Conservation (phyloP, 2,888 invertebrate species). For the Brachylomia viminalis region DNA sequence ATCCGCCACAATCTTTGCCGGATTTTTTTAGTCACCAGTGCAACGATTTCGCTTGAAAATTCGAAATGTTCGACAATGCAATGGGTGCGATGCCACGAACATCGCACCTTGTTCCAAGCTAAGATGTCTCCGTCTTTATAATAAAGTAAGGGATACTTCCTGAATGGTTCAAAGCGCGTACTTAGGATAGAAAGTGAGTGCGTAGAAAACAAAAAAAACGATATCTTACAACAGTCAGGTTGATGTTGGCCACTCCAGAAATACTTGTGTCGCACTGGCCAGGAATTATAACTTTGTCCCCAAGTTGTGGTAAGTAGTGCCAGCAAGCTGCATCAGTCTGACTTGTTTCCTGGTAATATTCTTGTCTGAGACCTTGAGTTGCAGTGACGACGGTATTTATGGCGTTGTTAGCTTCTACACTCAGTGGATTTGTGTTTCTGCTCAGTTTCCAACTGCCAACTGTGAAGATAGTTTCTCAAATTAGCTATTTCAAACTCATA, state of each 20-base stretch:
- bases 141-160: background rate
- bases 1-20: background rate
- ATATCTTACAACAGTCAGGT: constrained; percentile 69
- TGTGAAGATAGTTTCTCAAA: constrained; percentile 59
- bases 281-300: constrained; percentile 26
- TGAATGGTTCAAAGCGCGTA: background rate
- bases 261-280: constrained; percentile 32
- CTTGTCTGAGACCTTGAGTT: constrained; percentile 30
- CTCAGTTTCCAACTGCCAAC: constrained; percentile 86
- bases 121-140: background rate
- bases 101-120: background rate
- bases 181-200: background rate
- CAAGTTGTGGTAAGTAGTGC: constrained; percentile 65
- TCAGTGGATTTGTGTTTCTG: constrained; percentile 69
- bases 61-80: background rate
- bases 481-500: constrained; percentile 9
- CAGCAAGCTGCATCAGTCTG: constrained; percentile 81
- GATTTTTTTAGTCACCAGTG: background rate
- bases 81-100: background rate
- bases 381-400: background rate
- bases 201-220: background rate
- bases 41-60: background rate
- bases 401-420: constrained; percentile 66
- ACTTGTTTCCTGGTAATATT: constrained; percentile 75
- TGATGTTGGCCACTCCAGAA: constrained; percentile 1